Conservation (phyloP, 2,888 invertebrate genomes). For the Ferrisia virgata region DNA sequence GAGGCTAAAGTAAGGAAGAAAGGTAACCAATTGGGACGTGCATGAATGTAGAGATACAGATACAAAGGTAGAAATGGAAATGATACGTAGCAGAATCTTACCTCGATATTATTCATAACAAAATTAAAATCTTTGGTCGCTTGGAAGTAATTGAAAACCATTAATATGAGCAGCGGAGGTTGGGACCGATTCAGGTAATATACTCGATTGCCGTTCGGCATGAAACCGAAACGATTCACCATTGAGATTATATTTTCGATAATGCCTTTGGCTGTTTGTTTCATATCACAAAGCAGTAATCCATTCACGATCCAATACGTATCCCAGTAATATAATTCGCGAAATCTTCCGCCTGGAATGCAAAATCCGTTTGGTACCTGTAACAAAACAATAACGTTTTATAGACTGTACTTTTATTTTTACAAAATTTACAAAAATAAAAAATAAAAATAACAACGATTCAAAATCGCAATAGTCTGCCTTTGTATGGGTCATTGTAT, state of each 20-base stretch:
- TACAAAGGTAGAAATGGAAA: no score
- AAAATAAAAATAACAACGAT: neutral
- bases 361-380: slow-evolving; percentile 64
- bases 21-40: no score
- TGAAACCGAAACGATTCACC: slow-evolving; percentile 65
- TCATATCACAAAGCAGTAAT: slow-evolving; percentile 67
- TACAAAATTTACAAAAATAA: neutral
- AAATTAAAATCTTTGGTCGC: slow-evolving; percentile 65
- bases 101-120: slow-evolving; percentile 59
- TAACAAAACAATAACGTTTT: neutral
- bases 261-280: slow-evolving; percentile 59
- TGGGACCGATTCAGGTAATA: slow-evolving; percentile 73
- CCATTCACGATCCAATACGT: slow-evolving; percentile 80
- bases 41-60: no score
- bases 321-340: slow-evolving; percentile 81
- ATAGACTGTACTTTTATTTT: neutral
- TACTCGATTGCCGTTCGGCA: slow-evolving; percentile 79
- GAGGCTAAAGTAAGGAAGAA: no score
- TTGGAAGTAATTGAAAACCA: slow-evolving; percentile 68
- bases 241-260: slow-evolving; percentile 71
- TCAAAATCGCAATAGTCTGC: neutral
- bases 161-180: slow-evolving; percentile 68
- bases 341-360: slow-evolving; percentile 66
- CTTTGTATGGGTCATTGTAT: neutral
- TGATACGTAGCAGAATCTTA: no score